These are phyloP conservation scores for Cephus runcator DNA, from an alignment of 2,888 invertebrate species.

Conservation along the genomic window DNA sequence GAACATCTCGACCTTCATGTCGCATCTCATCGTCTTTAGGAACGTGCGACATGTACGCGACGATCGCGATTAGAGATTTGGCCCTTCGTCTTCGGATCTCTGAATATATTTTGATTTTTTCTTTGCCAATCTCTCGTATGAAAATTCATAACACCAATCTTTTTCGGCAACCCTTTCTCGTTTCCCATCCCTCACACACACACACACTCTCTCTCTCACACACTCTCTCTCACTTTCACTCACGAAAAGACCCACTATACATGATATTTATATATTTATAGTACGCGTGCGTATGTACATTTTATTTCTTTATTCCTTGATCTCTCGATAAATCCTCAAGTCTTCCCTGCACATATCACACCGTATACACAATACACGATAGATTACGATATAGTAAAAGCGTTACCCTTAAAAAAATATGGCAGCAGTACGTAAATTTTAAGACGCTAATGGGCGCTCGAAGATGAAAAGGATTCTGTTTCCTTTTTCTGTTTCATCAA, in stretches of 20 bases:
- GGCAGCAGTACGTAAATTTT: slow-evolving; percentile 28
- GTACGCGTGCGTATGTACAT: background rate
- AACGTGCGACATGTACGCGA: background rate
- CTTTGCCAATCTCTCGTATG: background rate
- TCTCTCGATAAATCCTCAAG: background rate
- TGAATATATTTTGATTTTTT: background rate
- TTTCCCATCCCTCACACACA: background rate
- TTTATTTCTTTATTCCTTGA: background rate
- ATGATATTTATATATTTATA: background rate
- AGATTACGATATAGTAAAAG: slow-evolving; percentile 25
- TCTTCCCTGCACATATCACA: background rate
- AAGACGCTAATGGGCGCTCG: slow-evolving; percentile 5
- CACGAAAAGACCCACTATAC: background rate
- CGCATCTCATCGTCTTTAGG: slow-evolving; percentile 1
- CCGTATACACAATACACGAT: slow-evolving; percentile 26
- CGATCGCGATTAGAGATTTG: background rate
- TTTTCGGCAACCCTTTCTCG: no score
- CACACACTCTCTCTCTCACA: background rate
- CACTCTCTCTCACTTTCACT: background rate
- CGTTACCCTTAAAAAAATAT: slow-evolving; percentile 32
- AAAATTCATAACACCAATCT: no score
- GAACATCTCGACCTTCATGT: background rate
- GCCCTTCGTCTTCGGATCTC: background rate
- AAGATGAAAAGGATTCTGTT: background rate
- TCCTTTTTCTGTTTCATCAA: slow-evolving; percentile 9